phyloP scores from a whole-genome alignment of 2,113 vertebrate species.

The Glareola pratincola region DNA sequence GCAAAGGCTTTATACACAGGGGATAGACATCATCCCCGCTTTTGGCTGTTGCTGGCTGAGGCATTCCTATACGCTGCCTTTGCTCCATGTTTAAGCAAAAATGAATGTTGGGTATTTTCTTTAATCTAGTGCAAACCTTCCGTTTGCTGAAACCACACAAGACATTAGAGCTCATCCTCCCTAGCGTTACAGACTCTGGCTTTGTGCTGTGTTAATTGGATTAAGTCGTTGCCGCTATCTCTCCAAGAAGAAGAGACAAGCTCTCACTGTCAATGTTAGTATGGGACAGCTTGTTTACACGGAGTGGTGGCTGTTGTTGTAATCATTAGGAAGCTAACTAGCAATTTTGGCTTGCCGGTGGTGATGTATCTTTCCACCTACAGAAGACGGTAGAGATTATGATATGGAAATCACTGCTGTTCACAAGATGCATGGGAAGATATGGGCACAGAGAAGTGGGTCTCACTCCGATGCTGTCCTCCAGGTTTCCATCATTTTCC shows the following conservation, averaged over 20 bases:
- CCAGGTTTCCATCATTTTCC: neutral
- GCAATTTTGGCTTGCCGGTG: neutral
- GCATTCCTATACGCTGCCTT: neutral
- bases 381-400: neutral
- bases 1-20: neutral
- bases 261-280: neutral
- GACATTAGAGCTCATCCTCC: neutral
- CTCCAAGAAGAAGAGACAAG: neutral
- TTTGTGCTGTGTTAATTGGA: constrained; percentile 29
- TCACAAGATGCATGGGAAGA: neutral
- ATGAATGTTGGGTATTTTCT: neutral
- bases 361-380: neutral
- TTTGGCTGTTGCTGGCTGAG: neutral
- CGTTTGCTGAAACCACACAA: neutral
- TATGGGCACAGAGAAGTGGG: neutral
- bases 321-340: fast-evolving
- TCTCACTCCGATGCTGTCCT: neutral
- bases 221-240: constrained; percentile 8
- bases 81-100: constrained; percentile 1
- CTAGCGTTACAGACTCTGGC: neutral
- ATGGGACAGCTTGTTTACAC: neutral
- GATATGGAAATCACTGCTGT: neutral
- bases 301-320: neutral
- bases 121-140: neutral
- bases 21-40: neutral